Evolutionary conservation across 2,888 invertebrate genomes (phyloP), one percentile per base, ranked within the genome.

Genomic region (Syrphus vitripennis): DNA sequence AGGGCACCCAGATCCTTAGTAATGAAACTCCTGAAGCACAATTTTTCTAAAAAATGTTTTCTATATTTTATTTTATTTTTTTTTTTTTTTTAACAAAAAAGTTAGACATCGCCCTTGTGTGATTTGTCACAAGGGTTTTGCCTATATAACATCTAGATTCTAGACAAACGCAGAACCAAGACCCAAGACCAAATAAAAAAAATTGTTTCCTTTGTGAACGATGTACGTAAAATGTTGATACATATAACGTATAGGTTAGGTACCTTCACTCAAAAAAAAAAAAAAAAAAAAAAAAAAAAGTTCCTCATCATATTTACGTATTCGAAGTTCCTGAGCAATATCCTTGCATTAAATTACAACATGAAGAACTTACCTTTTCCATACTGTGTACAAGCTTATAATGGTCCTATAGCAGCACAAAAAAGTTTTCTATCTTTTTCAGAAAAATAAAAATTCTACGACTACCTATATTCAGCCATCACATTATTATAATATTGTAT

Each of bases 251-350:
- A 16, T 19, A 55, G 4, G 3, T n/a, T 12, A 29, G 31, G 9
- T 16, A 19, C 31, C 19, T 12, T 31, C n/a, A n/a, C n/a, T n/a
- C n/a, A n/a, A n/a, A n/a, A n/a, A n/a, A 16, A 34, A 34, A 34
- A 34, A 34, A 34, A 34, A 4, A 34, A 12, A 34, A 9, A 37
- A 53, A 37, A 14, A 48, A 67, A 75, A 77, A 83, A 80, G 57
- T 59, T 71, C 50, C 67, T 71, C 83, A 67, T 84, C 75, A 80
- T 84, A 84, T 75, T 80, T 76, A 45, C 50, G 59, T 71, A 76
- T 71, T 71, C 67, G 65, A 67, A 67, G 40, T 75, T 70, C 42
- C 31, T 59, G 57, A 71, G 48, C 70, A 55, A 75, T 75, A 83
- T 71, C 69, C 74, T 79, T 63, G 61, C 74, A 79, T 76, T 67